Conservation (phyloP, 2,113 vertebrate genomes). For the Chloropsis hardwickii region DNA sequence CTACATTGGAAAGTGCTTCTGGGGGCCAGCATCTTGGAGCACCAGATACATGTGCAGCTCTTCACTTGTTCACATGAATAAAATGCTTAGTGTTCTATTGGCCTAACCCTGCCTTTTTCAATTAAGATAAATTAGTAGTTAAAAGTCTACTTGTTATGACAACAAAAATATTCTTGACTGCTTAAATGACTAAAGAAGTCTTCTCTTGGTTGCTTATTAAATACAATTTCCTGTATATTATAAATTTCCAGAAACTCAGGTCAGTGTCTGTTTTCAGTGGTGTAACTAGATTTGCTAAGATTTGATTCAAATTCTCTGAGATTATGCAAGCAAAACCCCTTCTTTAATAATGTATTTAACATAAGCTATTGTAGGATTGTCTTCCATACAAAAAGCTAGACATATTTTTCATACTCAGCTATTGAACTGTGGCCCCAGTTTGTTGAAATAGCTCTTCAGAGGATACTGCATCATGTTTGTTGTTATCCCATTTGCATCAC, state of each 20-base stretch:
- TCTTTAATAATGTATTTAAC: neutral
- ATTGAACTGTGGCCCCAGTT: neutral
- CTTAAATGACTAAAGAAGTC: neutral
- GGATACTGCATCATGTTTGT: neutral
- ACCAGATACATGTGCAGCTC: neutral
- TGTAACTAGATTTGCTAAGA: neutral
- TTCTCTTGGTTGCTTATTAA: neutral
- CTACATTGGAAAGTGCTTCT: neutral
- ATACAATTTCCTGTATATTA: neutral
- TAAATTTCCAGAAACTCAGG: neutral
- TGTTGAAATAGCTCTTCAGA: neutral
- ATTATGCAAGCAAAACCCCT: neutral
- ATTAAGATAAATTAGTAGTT: neutral
- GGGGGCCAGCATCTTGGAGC: neutral
- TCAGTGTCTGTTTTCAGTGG: neutral
- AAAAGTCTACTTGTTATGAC: neutral
- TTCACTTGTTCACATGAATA: neutral
- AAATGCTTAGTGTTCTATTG: neutral
- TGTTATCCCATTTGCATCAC: neutral
- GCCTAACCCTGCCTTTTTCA: neutral
- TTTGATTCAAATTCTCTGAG: neutral
- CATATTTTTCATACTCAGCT: neutral
- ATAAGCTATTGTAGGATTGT: neutral
- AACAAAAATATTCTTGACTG: neutral
- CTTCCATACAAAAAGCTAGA: slow-evolving; percentile 9